phyloP scores from a whole-genome alignment of 2,113 vertebrate genomes.

The Chaetura pelagica region DNA sequence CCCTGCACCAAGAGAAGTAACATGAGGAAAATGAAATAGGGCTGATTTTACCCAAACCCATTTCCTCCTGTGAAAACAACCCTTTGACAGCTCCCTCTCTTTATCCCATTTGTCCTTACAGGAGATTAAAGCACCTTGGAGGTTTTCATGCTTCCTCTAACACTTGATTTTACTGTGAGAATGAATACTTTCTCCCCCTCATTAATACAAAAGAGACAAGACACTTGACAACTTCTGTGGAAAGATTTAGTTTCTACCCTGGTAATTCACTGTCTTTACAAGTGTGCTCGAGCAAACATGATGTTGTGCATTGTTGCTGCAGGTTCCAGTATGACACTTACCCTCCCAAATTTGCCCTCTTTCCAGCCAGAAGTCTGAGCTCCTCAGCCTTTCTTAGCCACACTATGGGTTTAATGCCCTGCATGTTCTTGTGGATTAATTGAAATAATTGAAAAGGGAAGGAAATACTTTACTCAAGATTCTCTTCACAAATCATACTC shows the following conservation, averaged over 20 bases:
- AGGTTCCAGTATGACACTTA: neutral
- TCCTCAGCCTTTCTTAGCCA: neutral
- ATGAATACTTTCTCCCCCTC: neutral
- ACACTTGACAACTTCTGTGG: neutral
- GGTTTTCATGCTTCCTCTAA: neutral
- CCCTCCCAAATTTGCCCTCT: neutral
- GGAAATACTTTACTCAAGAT: conserved; percentile 35
- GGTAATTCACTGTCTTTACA: neutral
- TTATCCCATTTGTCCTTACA: neutral
- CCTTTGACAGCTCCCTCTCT: neutral
- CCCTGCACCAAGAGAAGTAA: neutral
- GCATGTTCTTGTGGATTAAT: neutral
- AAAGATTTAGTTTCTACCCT: neutral
- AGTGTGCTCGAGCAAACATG: neutral
- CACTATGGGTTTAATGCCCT: neutral
- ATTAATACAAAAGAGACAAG: neutral
- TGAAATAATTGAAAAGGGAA: conserved; percentile 2
- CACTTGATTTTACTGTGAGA: neutral
- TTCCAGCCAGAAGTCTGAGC: neutral
- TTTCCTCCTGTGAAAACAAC: neutral
- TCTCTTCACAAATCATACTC: conserved; percentile 10
- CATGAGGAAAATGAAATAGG: neutral
- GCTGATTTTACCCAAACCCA: neutral
- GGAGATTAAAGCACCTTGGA: neutral
- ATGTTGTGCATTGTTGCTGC: neutral